Base-by-base conservation (phyloP, 1,140 invertebrate genomes). In the Orchesella cincta region DNA sequence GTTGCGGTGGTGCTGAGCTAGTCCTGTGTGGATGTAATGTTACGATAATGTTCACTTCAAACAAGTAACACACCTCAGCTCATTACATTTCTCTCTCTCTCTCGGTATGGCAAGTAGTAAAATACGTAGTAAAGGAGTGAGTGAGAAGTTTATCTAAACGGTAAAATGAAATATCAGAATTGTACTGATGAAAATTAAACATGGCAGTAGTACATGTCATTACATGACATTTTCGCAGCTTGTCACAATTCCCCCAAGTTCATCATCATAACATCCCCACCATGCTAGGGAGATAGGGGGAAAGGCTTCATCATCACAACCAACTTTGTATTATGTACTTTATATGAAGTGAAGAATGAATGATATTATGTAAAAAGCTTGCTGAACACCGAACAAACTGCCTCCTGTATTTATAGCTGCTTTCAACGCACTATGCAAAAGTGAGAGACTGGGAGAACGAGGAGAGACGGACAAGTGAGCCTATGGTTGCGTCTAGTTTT, bases 161-260 rank as follows among this genome's bases (percentile, higher is more conserved):
- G 52, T 26, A 26, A 26, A 57, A 46, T 8, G 5, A 23, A 57
- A 57, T 3, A 18, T 5, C 8, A 26, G 12, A 57, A 57, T 18
- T 57, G 52, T 57, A 5, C 23, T 26, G 52, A 57, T 57, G 52
- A 57, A 57, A 57, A 57, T 57, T 57, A 57, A 57, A 57, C 52
- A 57, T 57, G 52, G 52, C 52, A 57, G 23, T 57, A 5, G 14
- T 57, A 57, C 52, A 57, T 57, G 12, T 57, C 39, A 14, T 26
- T 57, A 57, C 52, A 23, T 57, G 52, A 57, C 52, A 57, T 57
- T 57, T 57, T 57, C 5, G 52, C 52, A 57, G 52, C 39, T 57
- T 57, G 14, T 57, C 52, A 14, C n/a, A n/a, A n/a, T 26, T 57
- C 14, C 23, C 52, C 23, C 52, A 57, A 57, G 52, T 57, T 57